Conservation (phyloP, 1,140 invertebrate species). For the Dreissena rostriformis region DNA sequence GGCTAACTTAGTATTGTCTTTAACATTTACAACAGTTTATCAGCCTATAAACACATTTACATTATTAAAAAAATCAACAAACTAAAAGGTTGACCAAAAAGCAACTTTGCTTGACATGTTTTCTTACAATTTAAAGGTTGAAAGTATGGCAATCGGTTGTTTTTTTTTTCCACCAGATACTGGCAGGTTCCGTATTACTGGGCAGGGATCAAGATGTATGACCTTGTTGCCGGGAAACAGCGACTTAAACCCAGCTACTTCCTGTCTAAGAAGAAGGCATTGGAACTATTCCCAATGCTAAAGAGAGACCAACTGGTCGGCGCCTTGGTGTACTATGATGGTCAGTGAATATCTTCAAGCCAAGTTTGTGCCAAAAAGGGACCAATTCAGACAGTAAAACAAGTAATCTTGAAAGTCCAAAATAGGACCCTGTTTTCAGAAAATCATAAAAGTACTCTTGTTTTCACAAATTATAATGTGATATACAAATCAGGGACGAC, state of each 20-base stretch:
- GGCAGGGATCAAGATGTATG: constrained; percentile 99
- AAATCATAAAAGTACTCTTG: no score
- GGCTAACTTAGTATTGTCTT: no score
- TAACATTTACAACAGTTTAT: no score
- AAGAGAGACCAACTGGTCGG: constrained; percentile 95
- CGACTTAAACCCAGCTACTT: constrained; percentile 98
- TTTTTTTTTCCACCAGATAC: constrained; percentile 86
- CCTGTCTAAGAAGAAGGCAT: constrained; percentile 94
- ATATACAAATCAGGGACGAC: neutral
- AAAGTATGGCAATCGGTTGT: neutral
- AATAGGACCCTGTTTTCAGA: no score
- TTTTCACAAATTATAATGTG: neutral
- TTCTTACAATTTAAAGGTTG: neutral
- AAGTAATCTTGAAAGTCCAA: no score
- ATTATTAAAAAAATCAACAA: neutral
- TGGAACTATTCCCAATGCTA: constrained; percentile 98
- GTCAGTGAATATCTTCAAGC: constrained; percentile 82
- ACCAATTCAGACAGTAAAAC: no score
- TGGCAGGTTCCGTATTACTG: constrained; percentile 99
- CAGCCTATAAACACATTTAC: neutral
- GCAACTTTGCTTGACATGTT: neutral
- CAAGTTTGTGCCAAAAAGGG: no score
- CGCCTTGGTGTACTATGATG: constrained; percentile 99
- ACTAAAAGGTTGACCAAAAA: neutral
- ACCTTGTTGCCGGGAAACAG: constrained; percentile 97